phyloP scores from a whole-genome alignment of 2,113 vertebrate species.

The Callopanchax toddi region DNA sequence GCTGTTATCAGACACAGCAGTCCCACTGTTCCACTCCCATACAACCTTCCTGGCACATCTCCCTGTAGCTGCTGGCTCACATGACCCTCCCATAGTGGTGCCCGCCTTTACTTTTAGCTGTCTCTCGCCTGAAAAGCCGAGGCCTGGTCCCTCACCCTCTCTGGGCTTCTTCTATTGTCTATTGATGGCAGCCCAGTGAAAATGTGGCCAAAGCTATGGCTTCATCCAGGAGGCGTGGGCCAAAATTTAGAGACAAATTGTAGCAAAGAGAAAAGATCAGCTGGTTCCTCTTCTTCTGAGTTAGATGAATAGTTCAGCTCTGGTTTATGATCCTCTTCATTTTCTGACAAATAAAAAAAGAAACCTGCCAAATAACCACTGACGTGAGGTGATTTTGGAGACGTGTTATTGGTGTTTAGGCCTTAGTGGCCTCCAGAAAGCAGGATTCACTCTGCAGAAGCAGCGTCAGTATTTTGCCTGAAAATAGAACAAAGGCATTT shows the following conservation, averaged over 20 bases:
- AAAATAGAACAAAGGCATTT: slow-evolving; percentile 26
- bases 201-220: slow-evolving; percentile 7
- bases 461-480: slow-evolving; percentile 8
- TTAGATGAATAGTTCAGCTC: slow-evolving; percentile 26
- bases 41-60: slow-evolving; percentile 58
- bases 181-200: slow-evolving; percentile 56
- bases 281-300: slow-evolving; percentile 7
- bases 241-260: slow-evolving; percentile 37
- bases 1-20: slow-evolving; percentile 75
- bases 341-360: too few species aligned
- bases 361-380: too few species aligned
- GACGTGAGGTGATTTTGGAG: too few species aligned
- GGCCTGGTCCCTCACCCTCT: slow-evolving; percentile 57
- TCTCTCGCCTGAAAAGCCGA: slow-evolving; percentile 58
- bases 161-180: slow-evolving; percentile 55
- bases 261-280: slow-evolving; percentile 16
- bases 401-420: too few species aligned
- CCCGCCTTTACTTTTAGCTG: slow-evolving; percentile 57
- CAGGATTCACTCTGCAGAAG: background rate
- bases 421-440: too few species aligned
- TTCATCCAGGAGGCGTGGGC: slow-evolving; percentile 12
- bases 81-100: slow-evolving; percentile 66
- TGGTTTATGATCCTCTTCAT: too few species aligned
- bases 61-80: slow-evolving; percentile 57
- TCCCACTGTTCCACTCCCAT: slow-evolving; percentile 65